Evolutionary conservation across 2,888 invertebrate genomes (phyloP).

Genomic region (Drosophila anceps): DNA sequence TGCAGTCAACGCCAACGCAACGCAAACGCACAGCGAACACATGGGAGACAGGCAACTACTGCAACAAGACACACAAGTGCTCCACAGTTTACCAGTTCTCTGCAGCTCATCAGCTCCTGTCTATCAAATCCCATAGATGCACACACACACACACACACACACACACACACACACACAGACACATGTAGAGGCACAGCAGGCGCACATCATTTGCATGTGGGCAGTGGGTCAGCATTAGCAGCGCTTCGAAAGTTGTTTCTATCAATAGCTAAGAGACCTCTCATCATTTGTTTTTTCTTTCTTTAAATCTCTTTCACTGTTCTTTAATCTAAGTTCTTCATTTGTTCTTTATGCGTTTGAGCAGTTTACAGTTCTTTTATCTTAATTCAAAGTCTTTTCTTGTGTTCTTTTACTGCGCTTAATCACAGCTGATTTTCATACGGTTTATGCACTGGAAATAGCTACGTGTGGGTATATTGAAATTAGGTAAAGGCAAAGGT

Average conservation of each 20-base stretch:
- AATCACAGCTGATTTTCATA: conserved; percentile 21
- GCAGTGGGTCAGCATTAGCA: conserved; percentile 69
- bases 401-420: conserved; percentile 26
- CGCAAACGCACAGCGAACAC: conserved; percentile 60
- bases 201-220: conserved; percentile 71
- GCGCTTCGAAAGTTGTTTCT: conserved; percentile 55
- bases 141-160: conserved; percentile 17
- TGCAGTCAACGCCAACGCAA: conserved; percentile 79
- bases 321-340: conserved; percentile 31
- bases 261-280: conserved; percentile 22
- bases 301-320: conserved; percentile 20
- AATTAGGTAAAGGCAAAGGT: neutral
- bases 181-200: conserved; percentile 9
- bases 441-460: neutral
- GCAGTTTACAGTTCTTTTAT: conserved; percentile 31
- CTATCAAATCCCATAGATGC: conserved; percentile 41
- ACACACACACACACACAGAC: neutral
- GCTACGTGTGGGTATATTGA: neutral
- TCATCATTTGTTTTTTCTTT: conserved; percentile 32
- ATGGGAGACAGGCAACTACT: conserved; percentile 45
- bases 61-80: conserved; percentile 40
- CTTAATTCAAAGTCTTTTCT: conserved; percentile 35
- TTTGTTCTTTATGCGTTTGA: conserved; percentile 35
- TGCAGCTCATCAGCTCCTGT: conserved; percentile 38
- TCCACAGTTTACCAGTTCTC: conserved; percentile 30